Conservation (phyloP, 2,113 vertebrate genomes). For the Suricata suricatta region DNA sequence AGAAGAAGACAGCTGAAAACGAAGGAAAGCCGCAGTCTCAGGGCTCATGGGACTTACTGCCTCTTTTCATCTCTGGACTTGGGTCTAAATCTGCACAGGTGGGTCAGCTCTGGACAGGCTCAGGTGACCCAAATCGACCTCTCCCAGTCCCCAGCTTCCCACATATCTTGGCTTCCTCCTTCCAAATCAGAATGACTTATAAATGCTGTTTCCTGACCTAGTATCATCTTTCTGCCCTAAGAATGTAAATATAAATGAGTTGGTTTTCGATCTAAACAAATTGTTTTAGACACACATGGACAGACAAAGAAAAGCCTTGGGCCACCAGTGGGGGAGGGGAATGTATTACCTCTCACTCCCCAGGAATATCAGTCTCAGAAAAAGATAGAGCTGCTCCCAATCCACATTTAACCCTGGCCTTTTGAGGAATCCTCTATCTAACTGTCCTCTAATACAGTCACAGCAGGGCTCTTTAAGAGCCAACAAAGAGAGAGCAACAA, state of each 20-base stretch:
- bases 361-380: slow-evolving; percentile 53
- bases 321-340: no score
- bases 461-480: background rate
- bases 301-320: background rate
- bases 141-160: background rate
- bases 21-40: background rate
- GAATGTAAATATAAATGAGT: slow-evolving; percentile 61
- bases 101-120: background rate
- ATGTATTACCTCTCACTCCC: background rate
- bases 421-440: background rate
- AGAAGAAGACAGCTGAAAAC: background rate
- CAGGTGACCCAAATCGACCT: background rate
- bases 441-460: background rate
- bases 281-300: slow-evolving; percentile 22
- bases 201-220: slow-evolving; percentile 68
- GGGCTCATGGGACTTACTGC: background rate
- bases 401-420: slow-evolving; percentile 68
- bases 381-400: slow-evolving; percentile 52
- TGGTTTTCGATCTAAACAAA: slow-evolving; percentile 43
- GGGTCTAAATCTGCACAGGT: background rate
- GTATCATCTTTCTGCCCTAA: slow-evolving; percentile 64
- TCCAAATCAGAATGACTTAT: slow-evolving; percentile 52
- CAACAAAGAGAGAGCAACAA: slow-evolving; percentile 54
- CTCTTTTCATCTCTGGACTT: background rate
- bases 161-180: slow-evolving; percentile 1